Base-by-base conservation (phyloP, 2,888 invertebrate species). In the Lycocerus yunnanus region DNA sequence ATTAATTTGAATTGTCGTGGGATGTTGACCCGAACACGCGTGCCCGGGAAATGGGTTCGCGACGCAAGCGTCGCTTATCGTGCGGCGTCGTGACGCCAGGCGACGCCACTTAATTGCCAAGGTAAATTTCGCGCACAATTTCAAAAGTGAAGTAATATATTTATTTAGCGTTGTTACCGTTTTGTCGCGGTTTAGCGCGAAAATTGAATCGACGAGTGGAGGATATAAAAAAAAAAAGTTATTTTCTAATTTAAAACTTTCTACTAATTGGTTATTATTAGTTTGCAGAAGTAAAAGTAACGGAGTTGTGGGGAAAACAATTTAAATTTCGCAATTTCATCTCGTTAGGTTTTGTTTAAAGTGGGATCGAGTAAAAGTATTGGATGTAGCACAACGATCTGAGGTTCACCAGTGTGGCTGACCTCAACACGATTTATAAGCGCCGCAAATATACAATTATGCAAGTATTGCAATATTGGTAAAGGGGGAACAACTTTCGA, bases 371-470 rank as follows among this genome's bases (percentile, higher is more conserved):
- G 83, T 83, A 83, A 82, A 82, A 83, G 83, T 82, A 69, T 71
- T 71, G 59, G 75, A 81, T 80, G 81, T 81, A 70, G 81, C 79
- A 82, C 83, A 83, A 82, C 82, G 82, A 80, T 73, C 71, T 69
- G 73, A 73, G 76, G 80, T 80, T 80, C 77, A 79, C 74, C 78
- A 77, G 84, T 43, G 43, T 83, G 82, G 85, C 81, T 83, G 85
- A 84, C 85, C 85, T 86, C 85, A 86, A 85, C 86, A 85, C 82
- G 82, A 79, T 82, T 43, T 82, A 74, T 81, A 80, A 81, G 82
- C 82, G 82, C 82, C 80, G 77, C 74, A 76, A 77, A 76, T 78
- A 79, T 79, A 79, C 74, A 78, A 82, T 85, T 85, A 84, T 83
- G 85, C 84, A 85, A 85, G 81, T 77, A 75, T 80, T 80, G 79